Conservation (phyloP, 2,888 invertebrate species). For the Plusia festucae region DNA sequence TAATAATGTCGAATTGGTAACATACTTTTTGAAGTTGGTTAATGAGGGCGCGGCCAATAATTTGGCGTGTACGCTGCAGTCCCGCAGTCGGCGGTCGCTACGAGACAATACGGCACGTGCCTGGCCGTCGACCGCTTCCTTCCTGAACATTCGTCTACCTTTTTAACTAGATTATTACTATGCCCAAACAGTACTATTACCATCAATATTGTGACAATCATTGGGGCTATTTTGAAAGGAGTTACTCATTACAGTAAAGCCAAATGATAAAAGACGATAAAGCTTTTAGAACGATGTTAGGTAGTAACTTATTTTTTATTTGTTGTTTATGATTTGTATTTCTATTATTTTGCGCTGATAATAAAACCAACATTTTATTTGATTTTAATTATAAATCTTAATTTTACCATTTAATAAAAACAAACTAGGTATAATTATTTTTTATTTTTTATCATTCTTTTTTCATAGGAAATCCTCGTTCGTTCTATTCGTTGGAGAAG, state of each 20-base stretch:
- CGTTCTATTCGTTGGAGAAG: too few species aligned
- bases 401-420: too few species aligned
- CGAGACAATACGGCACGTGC: conserved; percentile 52
- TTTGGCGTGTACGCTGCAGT: conserved; percentile 37
- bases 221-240: conserved; percentile 33
- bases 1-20: too few species aligned
- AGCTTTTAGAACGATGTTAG: too few species aligned
- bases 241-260: neutral
- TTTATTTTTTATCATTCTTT: too few species aligned
- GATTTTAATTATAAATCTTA: too few species aligned
- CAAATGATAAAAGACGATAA: neutral
- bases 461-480: too few species aligned
- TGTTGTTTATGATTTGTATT: too few species aligned
- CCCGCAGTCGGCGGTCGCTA: conserved; percentile 28
- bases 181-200: conserved; percentile 49
- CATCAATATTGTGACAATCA: conserved; percentile 63
- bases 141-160: conserved; percentile 67
- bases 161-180: conserved; percentile 70
- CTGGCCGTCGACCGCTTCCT: conserved; percentile 63
- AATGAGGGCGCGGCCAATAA: conserved; percentile 54
- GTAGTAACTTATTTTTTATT: too few species aligned
- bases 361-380: too few species aligned
- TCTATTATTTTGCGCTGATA: too few species aligned
- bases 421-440: too few species aligned
- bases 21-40: conserved; percentile 62